These are phyloP conservation scores for Epinephelus coioides DNA, from an alignment of 2,797 vertebrate species.

Conservation along the genomic window DNA sequence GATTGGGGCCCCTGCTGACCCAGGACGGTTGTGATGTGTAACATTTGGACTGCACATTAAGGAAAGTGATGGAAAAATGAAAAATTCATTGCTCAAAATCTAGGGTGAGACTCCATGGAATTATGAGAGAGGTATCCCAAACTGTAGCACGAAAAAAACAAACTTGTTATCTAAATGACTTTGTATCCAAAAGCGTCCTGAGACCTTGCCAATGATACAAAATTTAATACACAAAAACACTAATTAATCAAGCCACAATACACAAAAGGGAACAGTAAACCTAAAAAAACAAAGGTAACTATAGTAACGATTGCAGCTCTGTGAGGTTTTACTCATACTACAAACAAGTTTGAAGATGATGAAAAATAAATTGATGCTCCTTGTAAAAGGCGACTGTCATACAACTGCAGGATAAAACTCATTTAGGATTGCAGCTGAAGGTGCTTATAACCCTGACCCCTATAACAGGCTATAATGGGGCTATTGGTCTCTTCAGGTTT, in stretches of 20 bases:
- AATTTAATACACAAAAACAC: background rate
- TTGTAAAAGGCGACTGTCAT: background rate
- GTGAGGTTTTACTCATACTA: background rate
- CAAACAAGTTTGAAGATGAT: background rate
- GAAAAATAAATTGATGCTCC: background rate
- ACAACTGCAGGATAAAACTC: background rate
- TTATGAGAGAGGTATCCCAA: background rate
- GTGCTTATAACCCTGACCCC: conserved; percentile 9
- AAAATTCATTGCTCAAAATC: conserved; percentile 1
- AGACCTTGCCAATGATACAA: background rate
- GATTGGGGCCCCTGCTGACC: conserved; percentile 50
- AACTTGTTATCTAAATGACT: background rate
- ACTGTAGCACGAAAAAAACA: background rate
- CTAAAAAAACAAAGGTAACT: background rate
- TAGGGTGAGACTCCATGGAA: background rate
- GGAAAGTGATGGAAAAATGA: background rate
- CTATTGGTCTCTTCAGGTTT: conserved; percentile 52
- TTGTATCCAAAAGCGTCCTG: background rate
- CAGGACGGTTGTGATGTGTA: conserved; percentile 3
- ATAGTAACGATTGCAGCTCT: background rate
- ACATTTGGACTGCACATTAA: background rate
- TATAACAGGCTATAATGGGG: conserved; percentile 22
- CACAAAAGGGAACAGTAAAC: background rate
- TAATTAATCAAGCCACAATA: background rate
- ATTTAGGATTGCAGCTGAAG: background rate